A percentile compares a stretch with the other conserved stretches of the same genome.
phyloP scores from a whole-genome alignment of 1,140 invertebrate genomes.

The Amyelois transitella region DNA sequence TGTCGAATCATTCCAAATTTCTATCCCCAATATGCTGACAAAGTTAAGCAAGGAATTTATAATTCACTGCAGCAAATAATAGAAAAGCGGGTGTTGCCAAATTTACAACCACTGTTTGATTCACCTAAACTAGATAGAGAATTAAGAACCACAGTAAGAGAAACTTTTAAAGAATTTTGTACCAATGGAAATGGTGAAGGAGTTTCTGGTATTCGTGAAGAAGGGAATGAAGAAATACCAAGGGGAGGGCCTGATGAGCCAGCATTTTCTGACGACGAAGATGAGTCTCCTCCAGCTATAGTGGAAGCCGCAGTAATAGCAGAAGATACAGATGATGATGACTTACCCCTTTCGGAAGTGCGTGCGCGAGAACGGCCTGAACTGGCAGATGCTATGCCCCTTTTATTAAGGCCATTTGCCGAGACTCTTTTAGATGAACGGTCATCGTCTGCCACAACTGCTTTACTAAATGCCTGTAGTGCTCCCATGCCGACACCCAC shows the following conservation, averaged over 20 bases:
- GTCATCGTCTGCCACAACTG: slow-evolving; percentile 71
- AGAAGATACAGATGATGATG: slow-evolving; percentile 91
- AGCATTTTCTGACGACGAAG: slow-evolving; percentile 88
- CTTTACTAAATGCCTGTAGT: slow-evolving; percentile 75
- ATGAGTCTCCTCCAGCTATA: slow-evolving; percentile 67
- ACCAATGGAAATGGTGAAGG: slow-evolving; percentile 73
- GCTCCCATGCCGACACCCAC: slow-evolving; percentile 71
- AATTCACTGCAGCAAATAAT: slow-evolving; percentile 94
- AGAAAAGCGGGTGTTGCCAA: slow-evolving; percentile 94
- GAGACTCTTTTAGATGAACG: slow-evolving; percentile 76
- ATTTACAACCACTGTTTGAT: slow-evolving; percentile 93
- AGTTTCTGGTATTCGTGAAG: slow-evolving; percentile 64
- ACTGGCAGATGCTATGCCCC: slow-evolving; percentile 74
- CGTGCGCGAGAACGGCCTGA: slow-evolving; percentile 70
- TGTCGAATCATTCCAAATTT: slow-evolving; percentile 97
- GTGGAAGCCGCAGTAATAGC: slow-evolving; percentile 70
- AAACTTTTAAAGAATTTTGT: slow-evolving; percentile 95
- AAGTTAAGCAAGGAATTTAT: slow-evolving; percentile 92
- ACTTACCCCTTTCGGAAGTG: slow-evolving; percentile 85
- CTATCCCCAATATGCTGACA: slow-evolving; percentile 87
- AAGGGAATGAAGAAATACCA: slow-evolving; percentile 69
- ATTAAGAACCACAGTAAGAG: slow-evolving; percentile 87
- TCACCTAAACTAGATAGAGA: slow-evolving; percentile 94
- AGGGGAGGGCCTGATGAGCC: slow-evolving; percentile 76
- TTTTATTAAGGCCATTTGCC: slow-evolving; percentile 78